A percentile compares a stretch with the other conserved stretches of the same genome.
phyloP scores from a whole-genome alignment of 1,140 invertebrate genomes.

The Achatina immaculata region DNA sequence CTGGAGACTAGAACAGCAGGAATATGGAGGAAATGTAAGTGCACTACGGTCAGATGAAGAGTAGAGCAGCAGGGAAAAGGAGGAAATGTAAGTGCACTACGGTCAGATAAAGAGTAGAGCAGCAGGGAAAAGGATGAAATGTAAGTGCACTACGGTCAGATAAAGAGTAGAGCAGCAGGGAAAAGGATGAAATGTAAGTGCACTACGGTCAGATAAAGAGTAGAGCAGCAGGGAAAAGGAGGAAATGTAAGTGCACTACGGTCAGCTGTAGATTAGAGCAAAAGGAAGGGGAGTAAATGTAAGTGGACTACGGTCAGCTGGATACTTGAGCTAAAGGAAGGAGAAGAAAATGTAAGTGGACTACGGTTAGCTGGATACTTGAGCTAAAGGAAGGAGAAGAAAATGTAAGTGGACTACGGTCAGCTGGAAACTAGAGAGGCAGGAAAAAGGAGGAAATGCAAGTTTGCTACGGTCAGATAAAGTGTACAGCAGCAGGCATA shows the following conservation, averaged over 20 bases:
- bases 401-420: neutral
- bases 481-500: neutral
- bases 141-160: neutral
- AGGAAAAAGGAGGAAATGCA: neutral
- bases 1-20: too few species aligned
- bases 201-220: neutral
- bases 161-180: neutral
- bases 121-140: neutral
- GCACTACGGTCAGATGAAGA: too few species aligned
- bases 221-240: neutral
- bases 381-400: neutral
- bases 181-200: neutral
- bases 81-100: too few species aligned
- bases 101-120: neutral
- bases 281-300: neutral
- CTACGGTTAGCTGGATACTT: neutral
- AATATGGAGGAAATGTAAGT: too few species aligned
- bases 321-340: neutral
- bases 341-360: neutral
- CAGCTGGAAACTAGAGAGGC: neutral
- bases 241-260: neutral
- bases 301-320: neutral
- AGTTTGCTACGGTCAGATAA: neutral
- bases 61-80: too few species aligned
- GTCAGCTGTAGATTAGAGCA: neutral